phyloP scores from a whole-genome alignment of 92 coral and sea anemone species.

The Epizoanthus ramosus region DNA sequence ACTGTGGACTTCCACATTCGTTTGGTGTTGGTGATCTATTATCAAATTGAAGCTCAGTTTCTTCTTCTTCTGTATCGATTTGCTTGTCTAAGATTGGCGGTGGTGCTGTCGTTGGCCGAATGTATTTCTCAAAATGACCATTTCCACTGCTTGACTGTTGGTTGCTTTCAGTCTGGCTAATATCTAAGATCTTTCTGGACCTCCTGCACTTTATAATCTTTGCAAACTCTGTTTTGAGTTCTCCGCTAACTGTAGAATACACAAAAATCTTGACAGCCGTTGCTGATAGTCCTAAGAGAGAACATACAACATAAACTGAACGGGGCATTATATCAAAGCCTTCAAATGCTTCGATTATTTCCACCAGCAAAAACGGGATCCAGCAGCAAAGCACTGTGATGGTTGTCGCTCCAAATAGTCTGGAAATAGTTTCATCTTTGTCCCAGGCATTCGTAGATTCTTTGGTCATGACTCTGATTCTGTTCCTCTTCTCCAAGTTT shows the following conservation, averaged over 20 bases:
- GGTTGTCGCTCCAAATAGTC: conserved; percentile 31
- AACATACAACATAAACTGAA: conserved; percentile 31
- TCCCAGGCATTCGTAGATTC: neutral
- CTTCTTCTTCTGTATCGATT: conserved; percentile 30
- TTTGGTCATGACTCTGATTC: neutral
- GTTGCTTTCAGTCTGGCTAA: neutral
- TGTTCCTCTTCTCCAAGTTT: neutral
- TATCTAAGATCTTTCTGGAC: conserved; percentile 15
- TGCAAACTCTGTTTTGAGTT: conserved; percentile 11
- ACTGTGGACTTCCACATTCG: neutral
- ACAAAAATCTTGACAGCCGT: conserved; percentile 26
- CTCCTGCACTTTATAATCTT: conserved; percentile 10
- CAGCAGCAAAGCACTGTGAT: conserved; percentile 21
- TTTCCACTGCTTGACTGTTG: neutral
- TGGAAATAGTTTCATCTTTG: conserved; percentile 1
- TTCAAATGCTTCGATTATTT: conserved; percentile 21
- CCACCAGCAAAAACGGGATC: conserved; percentile 33
- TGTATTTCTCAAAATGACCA: neutral
- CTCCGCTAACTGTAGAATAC: conserved; percentile 23
- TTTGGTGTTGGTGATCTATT: conserved; percentile 32
- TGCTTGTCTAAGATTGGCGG: conserved; percentile 13
- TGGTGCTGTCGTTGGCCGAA: neutral
- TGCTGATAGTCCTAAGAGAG: conserved; percentile 13
- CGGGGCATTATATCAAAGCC: conserved; percentile 31
- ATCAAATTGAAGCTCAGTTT: conserved; percentile 18